Percentiles rank a stretch among this genome's conserved stretches.
phyloP scores from a whole-genome alignment of 2,113 vertebrate genomes.

The Etheostoma cragini region DNA sequence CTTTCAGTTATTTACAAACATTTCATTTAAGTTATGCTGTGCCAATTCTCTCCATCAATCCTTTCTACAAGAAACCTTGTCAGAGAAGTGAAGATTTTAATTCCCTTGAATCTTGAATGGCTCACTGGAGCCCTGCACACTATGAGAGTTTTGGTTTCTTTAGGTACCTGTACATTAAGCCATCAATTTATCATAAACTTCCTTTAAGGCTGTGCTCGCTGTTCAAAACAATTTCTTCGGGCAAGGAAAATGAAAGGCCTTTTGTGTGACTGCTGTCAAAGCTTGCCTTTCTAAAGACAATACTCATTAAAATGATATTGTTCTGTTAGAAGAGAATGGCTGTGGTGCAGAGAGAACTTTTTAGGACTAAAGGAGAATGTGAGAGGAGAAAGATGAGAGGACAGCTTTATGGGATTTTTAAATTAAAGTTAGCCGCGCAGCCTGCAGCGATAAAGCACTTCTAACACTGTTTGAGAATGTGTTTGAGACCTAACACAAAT shows the following conservation, averaged over 20 bases:
- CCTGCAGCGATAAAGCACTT: constrained; percentile 51
- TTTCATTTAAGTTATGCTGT: constrained; percentile 46
- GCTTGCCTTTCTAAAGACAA: constrained; percentile 45
- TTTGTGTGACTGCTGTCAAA: constrained; percentile 31
- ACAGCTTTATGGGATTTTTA: constrained; percentile 57
- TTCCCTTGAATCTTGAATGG: constrained; percentile 17
- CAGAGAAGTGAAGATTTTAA: constrained; percentile 36
- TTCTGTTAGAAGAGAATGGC: constrained; percentile 18
- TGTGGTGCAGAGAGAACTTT: constrained; percentile 20
- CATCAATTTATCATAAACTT: constrained; percentile 44
- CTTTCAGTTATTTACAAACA: constrained; percentile 68
- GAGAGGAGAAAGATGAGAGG: constrained; percentile 38
- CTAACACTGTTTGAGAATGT: constrained; percentile 51
- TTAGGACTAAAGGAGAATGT: constrained; percentile 23
- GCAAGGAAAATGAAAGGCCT: constrained; percentile 21
- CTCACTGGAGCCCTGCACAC: constrained; percentile 1
- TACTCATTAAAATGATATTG: constrained; percentile 51
- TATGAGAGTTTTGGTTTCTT: constrained; percentile 24
- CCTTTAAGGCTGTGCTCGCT: constrained; percentile 3
- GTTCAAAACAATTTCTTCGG: constrained; percentile 29
- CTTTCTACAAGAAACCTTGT: constrained; percentile 42
- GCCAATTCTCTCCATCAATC: constrained; percentile 49
- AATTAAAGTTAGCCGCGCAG: constrained; percentile 50
- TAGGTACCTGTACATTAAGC: constrained; percentile 30
- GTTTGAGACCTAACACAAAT: constrained; percentile 57